phyloP scores from a whole-genome alignment of 2,113 vertebrate genomes.

The Chlamydotis undulata region DNA sequence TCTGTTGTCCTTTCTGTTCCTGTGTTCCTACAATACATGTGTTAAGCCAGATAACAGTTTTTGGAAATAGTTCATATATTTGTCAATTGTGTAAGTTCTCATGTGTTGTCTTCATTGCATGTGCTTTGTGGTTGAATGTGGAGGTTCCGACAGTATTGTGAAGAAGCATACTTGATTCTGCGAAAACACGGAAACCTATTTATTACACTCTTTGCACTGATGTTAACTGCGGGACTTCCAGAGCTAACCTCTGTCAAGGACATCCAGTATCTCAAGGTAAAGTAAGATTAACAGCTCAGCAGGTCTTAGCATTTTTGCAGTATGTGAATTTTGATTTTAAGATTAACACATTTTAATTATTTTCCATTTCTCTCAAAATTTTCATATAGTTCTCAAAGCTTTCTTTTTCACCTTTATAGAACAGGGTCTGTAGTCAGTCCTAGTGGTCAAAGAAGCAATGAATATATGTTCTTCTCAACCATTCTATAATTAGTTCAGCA shows the following conservation, averaged over 20 bases:
- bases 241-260: slow-evolving; percentile 97
- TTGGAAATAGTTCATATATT: fast-evolving
- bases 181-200: slow-evolving; percentile 95
- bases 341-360: neutral
- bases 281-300: neutral
- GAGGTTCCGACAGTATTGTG: slow-evolving; percentile 96
- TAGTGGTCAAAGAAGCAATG: neutral
- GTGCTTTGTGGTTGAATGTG: neutral
- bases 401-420: neutral
- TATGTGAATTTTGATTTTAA: neutral
- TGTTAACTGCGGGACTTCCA: slow-evolving; percentile 96
- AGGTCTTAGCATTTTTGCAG: neutral
- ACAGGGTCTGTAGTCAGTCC: neutral
- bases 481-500: neutral
- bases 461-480: neutral
- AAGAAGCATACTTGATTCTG: slow-evolving; percentile 92
- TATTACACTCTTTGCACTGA: slow-evolving; percentile 97
- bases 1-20: neutral
- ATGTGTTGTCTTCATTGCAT: neutral
- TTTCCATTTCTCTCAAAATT: neutral
- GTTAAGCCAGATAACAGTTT: neutral
- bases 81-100: neutral
- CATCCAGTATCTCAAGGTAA: slow-evolving; percentile 99
- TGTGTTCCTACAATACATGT: fast-evolving
- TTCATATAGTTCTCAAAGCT: neutral